Conservation (phyloP, 2,113 vertebrate species). For the Sceloporus tristichus region DNA sequence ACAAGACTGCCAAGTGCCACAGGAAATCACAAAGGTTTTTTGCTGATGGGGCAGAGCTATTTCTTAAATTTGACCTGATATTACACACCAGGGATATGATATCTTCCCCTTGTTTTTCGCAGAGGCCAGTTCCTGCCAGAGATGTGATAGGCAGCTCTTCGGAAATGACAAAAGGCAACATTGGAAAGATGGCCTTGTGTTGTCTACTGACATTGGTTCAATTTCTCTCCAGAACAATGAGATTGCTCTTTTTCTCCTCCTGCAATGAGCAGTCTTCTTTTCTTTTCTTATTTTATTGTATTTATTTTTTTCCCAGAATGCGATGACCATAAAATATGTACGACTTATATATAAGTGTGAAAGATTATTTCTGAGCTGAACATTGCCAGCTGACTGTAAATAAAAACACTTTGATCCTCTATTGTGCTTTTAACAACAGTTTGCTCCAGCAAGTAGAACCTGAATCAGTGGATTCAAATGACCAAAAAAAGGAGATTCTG, state of each 20-base stretch:
- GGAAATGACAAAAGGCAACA: neutral
- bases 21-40: slow-evolving; percentile 70
- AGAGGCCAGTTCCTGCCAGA: neutral
- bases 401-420: neutral
- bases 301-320: neutral
- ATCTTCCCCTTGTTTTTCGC: slow-evolving; percentile 30
- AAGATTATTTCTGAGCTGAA: neutral
- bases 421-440: neutral
- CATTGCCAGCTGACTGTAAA: neutral
- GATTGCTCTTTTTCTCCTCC: neutral
- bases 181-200: neutral
- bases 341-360: neutral
- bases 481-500: neutral
- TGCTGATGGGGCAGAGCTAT: slow-evolving; percentile 64
- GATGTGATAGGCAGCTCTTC: fast-evolving
- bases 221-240: neutral
- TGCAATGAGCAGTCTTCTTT: no score
- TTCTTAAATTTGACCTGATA: slow-evolving; percentile 62
- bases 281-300: neutral
- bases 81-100: slow-evolving; percentile 50
- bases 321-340: neutral
- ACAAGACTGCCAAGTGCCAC: slow-evolving; percentile 62
- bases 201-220: neutral
- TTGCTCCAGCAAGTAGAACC: neutral
- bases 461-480: no score